phyloP scores from a whole-genome alignment of 2,113 vertebrate genomes.

The Epinephelus cyanopodus region DNA sequence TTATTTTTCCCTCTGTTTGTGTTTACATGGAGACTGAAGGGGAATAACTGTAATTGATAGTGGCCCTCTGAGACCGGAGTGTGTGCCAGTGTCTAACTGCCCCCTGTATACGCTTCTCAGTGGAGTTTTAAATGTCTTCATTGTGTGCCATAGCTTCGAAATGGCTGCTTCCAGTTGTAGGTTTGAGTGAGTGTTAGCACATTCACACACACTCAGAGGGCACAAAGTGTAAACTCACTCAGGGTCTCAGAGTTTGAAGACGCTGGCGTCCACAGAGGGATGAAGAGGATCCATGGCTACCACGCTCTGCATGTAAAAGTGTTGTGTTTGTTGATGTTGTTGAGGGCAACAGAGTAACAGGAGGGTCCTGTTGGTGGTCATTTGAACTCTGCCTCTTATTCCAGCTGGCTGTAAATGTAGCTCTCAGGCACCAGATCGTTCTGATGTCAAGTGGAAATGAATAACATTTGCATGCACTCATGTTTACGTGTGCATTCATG shows the following conservation, averaged over 20 bases:
- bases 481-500: not conserved
- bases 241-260: conserved; percentile 8
- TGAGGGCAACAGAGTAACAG: conserved; percentile 29
- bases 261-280: not conserved
- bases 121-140: conserved; percentile 35
- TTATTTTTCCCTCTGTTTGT: conserved; percentile 48
- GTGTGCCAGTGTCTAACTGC: not conserved
- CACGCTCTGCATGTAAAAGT: conserved; percentile 20
- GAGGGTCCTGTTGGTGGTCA: not conserved
- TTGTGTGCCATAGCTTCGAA: conserved; percentile 3
- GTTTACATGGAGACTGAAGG: conserved; percentile 59
- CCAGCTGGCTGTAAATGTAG: not conserved
- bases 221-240: conserved; percentile 10
- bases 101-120: not conserved
- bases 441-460: conserved; percentile 18
- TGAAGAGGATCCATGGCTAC: conserved; percentile 38
- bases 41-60: conserved; percentile 49
- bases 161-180: not conserved
- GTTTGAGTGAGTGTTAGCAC: not conserved
- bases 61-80: conserved; percentile 13
- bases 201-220: not conserved
- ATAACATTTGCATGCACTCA: not conserved
- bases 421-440: conserved; percentile 6
- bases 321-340: conserved; percentile 16
- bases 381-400: not conserved